Evolutionary conservation across 2,113 vertebrate genomes (phyloP).

Genomic region (Daphoenositta chrysoptera): DNA sequence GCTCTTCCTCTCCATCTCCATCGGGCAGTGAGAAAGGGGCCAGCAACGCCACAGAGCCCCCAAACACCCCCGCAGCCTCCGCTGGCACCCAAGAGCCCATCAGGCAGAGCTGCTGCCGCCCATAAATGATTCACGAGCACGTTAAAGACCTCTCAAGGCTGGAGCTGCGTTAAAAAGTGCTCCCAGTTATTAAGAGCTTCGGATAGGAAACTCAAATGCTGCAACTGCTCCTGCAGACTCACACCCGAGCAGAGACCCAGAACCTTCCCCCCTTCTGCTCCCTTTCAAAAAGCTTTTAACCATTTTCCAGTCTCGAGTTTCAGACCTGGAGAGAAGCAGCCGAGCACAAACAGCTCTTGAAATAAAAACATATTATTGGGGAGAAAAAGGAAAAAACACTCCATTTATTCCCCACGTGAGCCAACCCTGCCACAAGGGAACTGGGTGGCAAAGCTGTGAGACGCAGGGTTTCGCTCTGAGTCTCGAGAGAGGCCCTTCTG

Average conservation of each 20-base stretch:
- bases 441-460: not conserved
- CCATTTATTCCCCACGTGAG: fast-evolving
- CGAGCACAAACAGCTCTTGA: not conserved
- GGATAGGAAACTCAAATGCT: not conserved
- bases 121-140: not conserved
- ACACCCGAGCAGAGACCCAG: not conserved
- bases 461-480: fast-evolving
- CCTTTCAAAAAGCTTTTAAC: not conserved
- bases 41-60: not conserved
- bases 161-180: not conserved
- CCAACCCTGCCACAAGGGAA: fast-evolving
- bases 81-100: not conserved
- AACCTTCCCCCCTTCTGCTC: not conserved
- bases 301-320: not conserved
- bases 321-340: not conserved
- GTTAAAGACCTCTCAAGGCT: not conserved
- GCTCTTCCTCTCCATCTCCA: not conserved
- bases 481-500: fast-evolving
- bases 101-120: not conserved
- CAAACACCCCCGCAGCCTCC: fast-evolving
- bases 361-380: not conserved
- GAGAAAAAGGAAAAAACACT: not conserved
- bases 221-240: not conserved
- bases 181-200: not conserved
- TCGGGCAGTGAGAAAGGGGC: not conserved